Conservation (phyloP, 92 coral and sea anemone genomes). For the Porites divaricata region DNA sequence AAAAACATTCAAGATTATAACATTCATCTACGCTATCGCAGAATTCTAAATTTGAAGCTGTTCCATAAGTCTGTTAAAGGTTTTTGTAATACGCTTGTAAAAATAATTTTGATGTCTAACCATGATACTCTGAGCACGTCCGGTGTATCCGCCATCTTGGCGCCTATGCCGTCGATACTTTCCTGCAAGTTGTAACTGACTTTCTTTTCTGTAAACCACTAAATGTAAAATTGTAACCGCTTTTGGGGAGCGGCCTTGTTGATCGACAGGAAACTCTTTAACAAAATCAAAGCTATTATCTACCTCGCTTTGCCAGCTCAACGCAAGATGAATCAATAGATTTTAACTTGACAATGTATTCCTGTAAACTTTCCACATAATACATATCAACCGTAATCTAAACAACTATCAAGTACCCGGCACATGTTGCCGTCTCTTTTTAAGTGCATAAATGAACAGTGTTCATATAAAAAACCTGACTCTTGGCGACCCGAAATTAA, state of each 20-base stretch:
- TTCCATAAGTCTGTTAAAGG: constrained; percentile 9
- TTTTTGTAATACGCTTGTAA: constrained; percentile 16
- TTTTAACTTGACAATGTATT: constrained; percentile 19
- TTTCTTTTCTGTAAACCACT: constrained; percentile 32
- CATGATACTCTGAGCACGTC: constrained; percentile 40
- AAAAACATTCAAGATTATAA: too few species aligned
- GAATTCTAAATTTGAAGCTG: not conserved
- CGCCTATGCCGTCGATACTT: constrained; percentile 46
- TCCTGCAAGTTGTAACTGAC: constrained; percentile 26
- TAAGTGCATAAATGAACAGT: constrained; percentile 27
- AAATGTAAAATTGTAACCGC: constrained; percentile 26
- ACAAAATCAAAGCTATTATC: constrained; percentile 14
- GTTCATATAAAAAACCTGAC: constrained; percentile 17
- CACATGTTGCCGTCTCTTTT: constrained; percentile 31
- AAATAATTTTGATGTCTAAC: constrained; percentile 24
- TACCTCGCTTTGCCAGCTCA: constrained; percentile 14
- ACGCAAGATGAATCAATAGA: constrained; percentile 6
- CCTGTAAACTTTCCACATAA: constrained; percentile 17
- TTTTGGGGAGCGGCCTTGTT: not conserved
- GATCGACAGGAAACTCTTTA: constrained; percentile 29
- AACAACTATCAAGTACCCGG: constrained; percentile 45
- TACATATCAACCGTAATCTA: constrained; percentile 46
- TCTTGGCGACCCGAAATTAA: constrained; percentile 23
- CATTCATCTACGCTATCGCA: not conserved
- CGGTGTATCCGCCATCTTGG: constrained; percentile 65